Conservation (phyloP, 2,797 vertebrate genomes). For the Semaprochilodus insignis region DNA sequence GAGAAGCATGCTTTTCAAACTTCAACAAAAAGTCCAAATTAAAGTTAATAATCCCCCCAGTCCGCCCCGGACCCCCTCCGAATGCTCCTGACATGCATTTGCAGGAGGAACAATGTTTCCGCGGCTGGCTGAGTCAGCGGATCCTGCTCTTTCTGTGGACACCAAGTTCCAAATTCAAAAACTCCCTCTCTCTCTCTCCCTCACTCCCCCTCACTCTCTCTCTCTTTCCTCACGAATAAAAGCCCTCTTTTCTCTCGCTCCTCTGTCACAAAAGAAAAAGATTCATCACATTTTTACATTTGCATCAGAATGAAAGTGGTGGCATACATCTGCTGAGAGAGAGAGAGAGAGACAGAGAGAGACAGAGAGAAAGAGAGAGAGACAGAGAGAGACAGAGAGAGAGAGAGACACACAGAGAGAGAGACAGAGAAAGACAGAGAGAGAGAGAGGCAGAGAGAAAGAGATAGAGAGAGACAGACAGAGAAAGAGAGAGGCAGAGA, state of each 20-base stretch:
- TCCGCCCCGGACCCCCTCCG: not conserved
- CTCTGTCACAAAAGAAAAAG: conserved; percentile 78
- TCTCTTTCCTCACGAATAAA: conserved; percentile 41
- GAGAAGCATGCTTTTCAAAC: not conserved
- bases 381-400: conserved; percentile 39
- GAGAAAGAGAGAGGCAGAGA: conserved; percentile 61
- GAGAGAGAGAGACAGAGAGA: conserved; percentile 54
- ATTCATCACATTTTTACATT: conserved; percentile 86
- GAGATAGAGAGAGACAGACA: conserved; percentile 46
- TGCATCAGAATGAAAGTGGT: conserved; percentile 85
- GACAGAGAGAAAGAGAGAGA: conserved; percentile 60
- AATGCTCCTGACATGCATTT: conserved; percentile 3
- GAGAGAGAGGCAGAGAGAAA: conserved; percentile 8
- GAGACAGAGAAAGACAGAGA: conserved; percentile 28
- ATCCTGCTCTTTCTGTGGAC: conserved; percentile 42
- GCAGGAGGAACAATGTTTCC: conserved; percentile 18
- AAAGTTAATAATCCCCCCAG: not conserved
- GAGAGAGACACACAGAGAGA: not conserved
- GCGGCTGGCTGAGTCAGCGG: conserved; percentile 52
- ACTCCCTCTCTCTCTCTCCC: not conserved
- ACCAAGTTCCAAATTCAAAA: conserved; percentile 45
- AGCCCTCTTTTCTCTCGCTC: conserved; percentile 46
- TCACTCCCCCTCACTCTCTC: not conserved
- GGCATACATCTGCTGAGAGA: conserved; percentile 78
- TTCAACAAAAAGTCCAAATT: not conserved